Conservation (phyloP, 2,888 invertebrate species). For the Agrochola macilenta region DNA sequence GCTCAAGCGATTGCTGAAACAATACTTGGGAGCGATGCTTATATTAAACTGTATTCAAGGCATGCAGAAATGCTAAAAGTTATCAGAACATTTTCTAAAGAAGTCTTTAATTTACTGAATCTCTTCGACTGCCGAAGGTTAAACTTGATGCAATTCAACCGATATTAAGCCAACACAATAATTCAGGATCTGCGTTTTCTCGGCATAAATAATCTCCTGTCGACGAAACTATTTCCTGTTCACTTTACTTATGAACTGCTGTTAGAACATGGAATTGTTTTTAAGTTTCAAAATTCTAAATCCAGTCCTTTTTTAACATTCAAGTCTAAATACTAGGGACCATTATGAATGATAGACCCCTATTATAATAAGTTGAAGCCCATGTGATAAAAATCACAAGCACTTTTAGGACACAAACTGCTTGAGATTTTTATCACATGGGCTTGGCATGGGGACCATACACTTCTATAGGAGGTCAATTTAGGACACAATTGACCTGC, state of each 20-base stretch:
- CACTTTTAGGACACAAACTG: too few relatives aligned
- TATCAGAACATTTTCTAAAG: not conserved
- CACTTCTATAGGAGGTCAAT: too few relatives aligned
- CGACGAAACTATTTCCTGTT: not conserved
- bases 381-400: not conserved
- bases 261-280: not conserved
- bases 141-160: not conserved
- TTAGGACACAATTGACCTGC: not conserved
- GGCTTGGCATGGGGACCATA: too few relatives aligned
- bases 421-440: too few relatives aligned
- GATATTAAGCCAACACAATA: not conserved
- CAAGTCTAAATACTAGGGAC: not conserved
- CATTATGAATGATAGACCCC: not conserved
- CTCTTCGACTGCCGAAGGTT: not conserved
- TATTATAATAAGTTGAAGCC: not conserved
- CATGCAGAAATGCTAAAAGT: not conserved
- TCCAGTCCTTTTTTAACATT: not conserved
- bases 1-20: conserved; percentile 59
- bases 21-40: not conserved
- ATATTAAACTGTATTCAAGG: conserved; percentile 9
- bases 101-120: not conserved
- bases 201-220: not conserved
- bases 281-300: not conserved
- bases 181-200: not conserved
- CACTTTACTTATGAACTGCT: not conserved